phyloP scores from a whole-genome alignment of 64 coral and sea anemone genomes.

The Acropora yongei region DNA sequence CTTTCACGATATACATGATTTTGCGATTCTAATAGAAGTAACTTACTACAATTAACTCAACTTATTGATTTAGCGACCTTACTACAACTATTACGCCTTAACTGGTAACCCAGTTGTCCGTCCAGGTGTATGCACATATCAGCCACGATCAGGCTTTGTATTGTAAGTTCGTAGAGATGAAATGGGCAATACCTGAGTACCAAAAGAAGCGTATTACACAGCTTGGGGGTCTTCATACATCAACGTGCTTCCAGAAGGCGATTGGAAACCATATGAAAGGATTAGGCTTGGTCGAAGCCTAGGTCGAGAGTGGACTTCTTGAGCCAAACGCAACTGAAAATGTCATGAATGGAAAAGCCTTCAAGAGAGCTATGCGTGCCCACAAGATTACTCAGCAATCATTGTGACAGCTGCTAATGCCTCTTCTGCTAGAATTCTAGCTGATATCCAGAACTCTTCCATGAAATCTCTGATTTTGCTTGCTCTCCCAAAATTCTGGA shows the following conservation, averaged over 20 bases:
- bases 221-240: conserved; percentile 65
- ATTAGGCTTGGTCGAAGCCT: conserved; percentile 49
- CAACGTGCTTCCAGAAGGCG: conserved; percentile 61
- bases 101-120: too few species aligned
- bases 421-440: conserved; percentile 23
- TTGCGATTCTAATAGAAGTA: too few species aligned
- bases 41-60: too few species aligned
- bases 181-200: conserved; percentile 63
- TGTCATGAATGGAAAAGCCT: conserved; percentile 55
- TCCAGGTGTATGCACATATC: too few species aligned
- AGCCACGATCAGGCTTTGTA: conserved; percentile 9
- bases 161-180: conserved; percentile 35
- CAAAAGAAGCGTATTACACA: conserved; percentile 37
- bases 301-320: conserved; percentile 62
- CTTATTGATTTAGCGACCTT: too few species aligned
- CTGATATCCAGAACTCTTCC: conserved; percentile 31
- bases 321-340: conserved; percentile 19
- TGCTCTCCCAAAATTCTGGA: neutral
- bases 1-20: too few species aligned
- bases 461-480: conserved; percentile 32
- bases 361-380: conserved; percentile 63
- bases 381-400: conserved; percentile 67
- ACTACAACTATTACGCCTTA: too few species aligned
- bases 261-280: conserved; percentile 70
- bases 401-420: conserved; percentile 37